Evolutionary conservation across 2,113 vertebrate genomes (phyloP).

Genomic region (Lathamus discolor): DNA sequence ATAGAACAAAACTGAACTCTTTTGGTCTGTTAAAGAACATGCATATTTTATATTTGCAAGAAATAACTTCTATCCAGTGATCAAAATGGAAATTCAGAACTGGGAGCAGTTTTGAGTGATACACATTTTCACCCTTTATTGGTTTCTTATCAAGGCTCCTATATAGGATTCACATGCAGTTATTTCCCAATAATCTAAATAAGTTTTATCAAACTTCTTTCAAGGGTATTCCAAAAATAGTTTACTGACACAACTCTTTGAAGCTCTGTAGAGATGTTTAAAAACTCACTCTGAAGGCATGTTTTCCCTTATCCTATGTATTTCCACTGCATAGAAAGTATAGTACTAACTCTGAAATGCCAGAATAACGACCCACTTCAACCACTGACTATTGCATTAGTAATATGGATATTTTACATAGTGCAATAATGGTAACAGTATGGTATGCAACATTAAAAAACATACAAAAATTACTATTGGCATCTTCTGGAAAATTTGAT

Average conservation of each 20-base stretch:
- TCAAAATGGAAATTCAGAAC: background rate
- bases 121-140: background rate
- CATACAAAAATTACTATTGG: background rate
- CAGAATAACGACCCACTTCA: background rate
- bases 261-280: background rate
- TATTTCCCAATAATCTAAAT: background rate
- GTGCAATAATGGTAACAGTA: background rate
- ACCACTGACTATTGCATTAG: background rate
- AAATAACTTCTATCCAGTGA: background rate
- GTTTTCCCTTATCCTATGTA: background rate
- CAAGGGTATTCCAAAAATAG: background rate
- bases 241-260: background rate
- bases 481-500: background rate
- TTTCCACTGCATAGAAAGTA: background rate
- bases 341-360: background rate
- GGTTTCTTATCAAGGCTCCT: background rate
- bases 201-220: background rate
- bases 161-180: background rate
- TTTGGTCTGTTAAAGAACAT: background rate
- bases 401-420: background rate
- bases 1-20: background rate
- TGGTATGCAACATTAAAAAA: background rate
- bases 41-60: background rate
- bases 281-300: background rate
- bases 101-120: background rate